Evolutionary conservation across 1,140 invertebrate genomes (phyloP).

Genomic region (Lepidurus couesii): DNA sequence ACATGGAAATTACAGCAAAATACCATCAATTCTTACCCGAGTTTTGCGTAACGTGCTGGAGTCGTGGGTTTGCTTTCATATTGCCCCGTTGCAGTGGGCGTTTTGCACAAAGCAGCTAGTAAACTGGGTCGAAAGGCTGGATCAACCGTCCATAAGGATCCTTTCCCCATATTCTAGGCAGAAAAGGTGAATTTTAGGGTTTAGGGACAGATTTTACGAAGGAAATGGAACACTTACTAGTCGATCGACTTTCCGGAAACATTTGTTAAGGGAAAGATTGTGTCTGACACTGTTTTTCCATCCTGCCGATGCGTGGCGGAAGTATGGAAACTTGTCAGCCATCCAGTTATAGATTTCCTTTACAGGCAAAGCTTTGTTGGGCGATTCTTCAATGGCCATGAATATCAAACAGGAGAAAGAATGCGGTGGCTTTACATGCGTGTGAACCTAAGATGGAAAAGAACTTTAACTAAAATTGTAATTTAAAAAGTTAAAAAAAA

Average conservation of each 20-base stretch:
- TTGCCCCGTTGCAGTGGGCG: slow-evolving; percentile 48
- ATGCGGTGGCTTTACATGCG: slow-evolving; percentile 85
- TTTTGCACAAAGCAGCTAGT: slow-evolving; percentile 73
- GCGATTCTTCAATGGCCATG: slow-evolving; percentile 92
- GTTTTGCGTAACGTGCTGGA: slow-evolving; percentile 6
- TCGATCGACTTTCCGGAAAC: slow-evolving; percentile 91
- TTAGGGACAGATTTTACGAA: neutral
- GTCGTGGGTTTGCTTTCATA: slow-evolving; percentile 20
- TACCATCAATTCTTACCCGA: neutral
- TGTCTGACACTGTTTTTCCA: slow-evolving; percentile 98
- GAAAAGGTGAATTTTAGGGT: slow-evolving; percentile 27
- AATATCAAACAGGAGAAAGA: slow-evolving; percentile 94
- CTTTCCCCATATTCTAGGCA: slow-evolving; percentile 80
- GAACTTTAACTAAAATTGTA: slow-evolving; percentile 19
- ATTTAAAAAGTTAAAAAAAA: neutral
- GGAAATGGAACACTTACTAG: slow-evolving; percentile 55
- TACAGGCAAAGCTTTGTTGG: slow-evolving; percentile 79
- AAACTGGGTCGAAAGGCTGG: slow-evolving; percentile 78
- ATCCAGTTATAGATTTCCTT: slow-evolving; percentile 99
- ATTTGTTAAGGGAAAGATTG: slow-evolving; percentile 93
- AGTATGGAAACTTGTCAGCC: slow-evolving; percentile 91
- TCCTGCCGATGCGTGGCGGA: slow-evolving; percentile 91
- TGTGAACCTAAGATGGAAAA: slow-evolving; percentile 56
- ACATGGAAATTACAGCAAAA: neutral
- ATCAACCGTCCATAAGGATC: slow-evolving; percentile 91